A percentile compares a stretch with the other conserved stretches of the same genome.
phyloP scores from a whole-genome alignment of 1,140 invertebrate genomes.

The Cotesia glomerata region DNA sequence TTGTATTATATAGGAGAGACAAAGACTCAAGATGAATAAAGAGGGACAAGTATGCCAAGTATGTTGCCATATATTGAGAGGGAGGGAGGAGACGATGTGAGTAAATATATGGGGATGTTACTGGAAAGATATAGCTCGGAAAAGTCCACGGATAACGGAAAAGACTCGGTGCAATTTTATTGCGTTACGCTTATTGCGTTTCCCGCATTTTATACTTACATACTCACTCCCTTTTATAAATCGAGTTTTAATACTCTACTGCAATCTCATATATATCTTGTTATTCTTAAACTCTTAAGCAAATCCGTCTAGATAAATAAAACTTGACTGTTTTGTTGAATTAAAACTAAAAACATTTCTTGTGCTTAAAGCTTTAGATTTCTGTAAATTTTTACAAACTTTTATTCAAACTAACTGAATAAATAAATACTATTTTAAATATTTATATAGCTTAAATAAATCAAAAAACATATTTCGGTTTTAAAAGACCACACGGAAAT shows the following conservation, averaged over 20 bases:
- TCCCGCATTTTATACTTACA: slow-evolving; percentile 53
- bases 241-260: slow-evolving; percentile 20
- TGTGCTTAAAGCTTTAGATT: no score
- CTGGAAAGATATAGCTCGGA: neutral
- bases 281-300: no score
- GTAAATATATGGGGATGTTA: neutral
- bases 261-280: neutral
- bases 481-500: no score
- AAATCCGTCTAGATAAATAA: no score
- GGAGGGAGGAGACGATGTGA: neutral
- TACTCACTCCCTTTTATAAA: slow-evolving; percentile 31
- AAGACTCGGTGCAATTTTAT: slow-evolving; percentile 50
- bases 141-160: slow-evolving; percentile 44
- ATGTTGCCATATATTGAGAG: neutral
- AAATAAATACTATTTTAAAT: no score
- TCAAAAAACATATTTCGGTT: no score
- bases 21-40: neutral
- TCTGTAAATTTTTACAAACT: no score
- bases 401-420: no score
- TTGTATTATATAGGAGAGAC: no score
- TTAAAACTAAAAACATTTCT: no score
- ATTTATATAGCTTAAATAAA: no score
- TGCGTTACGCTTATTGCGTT: slow-evolving; percentile 54
- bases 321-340: no score
- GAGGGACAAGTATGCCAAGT: neutral